These are phyloP conservation scores for Diuraphis noxia DNA, from an alignment of 1,140 invertebrate genomes.

Conservation along the genomic window DNA sequence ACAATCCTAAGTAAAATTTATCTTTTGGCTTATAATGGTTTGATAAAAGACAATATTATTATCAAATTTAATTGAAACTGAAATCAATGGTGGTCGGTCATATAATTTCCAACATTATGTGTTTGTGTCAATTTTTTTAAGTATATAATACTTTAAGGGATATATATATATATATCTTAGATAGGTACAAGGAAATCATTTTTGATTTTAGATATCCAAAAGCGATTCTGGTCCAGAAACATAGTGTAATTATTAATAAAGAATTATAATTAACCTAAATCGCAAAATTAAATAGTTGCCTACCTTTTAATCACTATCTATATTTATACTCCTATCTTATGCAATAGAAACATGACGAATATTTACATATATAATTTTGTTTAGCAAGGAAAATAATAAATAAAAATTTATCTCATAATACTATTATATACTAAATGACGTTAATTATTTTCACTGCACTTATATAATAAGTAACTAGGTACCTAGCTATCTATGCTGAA, in stretches of 20 bases:
- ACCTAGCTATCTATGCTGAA: not conserved
- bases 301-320: not conserved
- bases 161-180: too few relatives aligned
- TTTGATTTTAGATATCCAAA: not conserved
- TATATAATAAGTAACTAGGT: not conserved
- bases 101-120: not conserved
- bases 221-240: not conserved
- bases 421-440: not conserved
- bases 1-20: not conserved
- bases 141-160: not conserved
- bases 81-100: not conserved
- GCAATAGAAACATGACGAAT: not conserved
- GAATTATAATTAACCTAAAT: not conserved
- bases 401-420: not conserved
- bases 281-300: not conserved
- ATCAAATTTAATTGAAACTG: not conserved
- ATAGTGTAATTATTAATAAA: not conserved
- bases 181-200: not conserved
- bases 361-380: not conserved
- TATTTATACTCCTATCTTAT: not conserved
- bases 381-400: not conserved
- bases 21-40: not conserved
- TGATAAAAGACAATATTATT: constrained; percentile 22
- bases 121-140: not conserved
- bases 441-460: not conserved